phyloP scores from a whole-genome alignment of 2,113 vertebrate species.

The Salvator merianae region DNA sequence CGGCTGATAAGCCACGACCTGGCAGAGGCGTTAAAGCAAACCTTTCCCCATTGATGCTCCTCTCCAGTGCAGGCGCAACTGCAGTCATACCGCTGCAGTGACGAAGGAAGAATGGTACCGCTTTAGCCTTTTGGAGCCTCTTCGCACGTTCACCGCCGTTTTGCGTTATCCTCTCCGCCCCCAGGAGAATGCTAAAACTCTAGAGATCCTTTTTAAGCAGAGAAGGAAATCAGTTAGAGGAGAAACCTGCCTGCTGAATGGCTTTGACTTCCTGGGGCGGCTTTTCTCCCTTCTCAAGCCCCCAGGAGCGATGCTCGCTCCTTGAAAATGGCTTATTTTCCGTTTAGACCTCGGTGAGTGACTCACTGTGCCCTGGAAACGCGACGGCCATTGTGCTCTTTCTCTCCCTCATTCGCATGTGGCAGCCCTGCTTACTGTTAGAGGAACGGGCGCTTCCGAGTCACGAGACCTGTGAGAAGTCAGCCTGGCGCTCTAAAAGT shows the following conservation, averaged over 20 bases:
- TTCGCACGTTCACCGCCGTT: too few species aligned
- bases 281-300: neutral
- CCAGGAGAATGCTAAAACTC: too few species aligned
- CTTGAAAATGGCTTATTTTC: slow-evolving; percentile 73
- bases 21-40: too few species aligned
- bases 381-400: slow-evolving; percentile 69
- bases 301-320: slow-evolving; percentile 55
- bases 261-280: neutral
- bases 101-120: too few species aligned
- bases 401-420: slow-evolving; percentile 55
- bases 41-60: too few species aligned
- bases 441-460: slow-evolving; percentile 71
- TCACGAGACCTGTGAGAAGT: slow-evolving; percentile 61
- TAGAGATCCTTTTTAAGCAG: neutral
- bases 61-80: too few species aligned
- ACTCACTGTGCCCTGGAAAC: slow-evolving; percentile 78
- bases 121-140: too few species aligned
- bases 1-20: too few species aligned
- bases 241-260: neutral
- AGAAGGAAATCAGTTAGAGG: neutral
- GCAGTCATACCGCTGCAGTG: too few species aligned
- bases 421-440: slow-evolving; percentile 67
- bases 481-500: slow-evolving; percentile 72
- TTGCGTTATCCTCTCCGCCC: too few species aligned
- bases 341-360: slow-evolving; percentile 73